Percentiles rank a stretch among this genome's conserved stretches.
Conservation (phyloP, 2,888 invertebrate genomes). For the Platycheirus albimanus region DNA sequence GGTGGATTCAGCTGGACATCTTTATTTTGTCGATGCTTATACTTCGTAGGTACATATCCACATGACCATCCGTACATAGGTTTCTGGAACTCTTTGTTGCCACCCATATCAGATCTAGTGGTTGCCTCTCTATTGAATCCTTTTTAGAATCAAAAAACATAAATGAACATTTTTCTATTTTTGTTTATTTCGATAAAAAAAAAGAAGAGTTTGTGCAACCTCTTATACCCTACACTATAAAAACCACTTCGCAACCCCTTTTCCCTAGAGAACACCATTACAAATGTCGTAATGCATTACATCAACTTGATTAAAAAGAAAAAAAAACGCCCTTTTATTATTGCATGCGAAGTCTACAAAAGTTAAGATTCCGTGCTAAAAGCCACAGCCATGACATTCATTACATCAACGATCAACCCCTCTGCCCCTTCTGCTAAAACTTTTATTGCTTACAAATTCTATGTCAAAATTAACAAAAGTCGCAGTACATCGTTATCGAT, state of each 20-base stretch:
- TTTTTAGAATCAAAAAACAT: too few relatives aligned
- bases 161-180: too few relatives aligned
- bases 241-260: not conserved
- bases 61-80: too few relatives aligned
- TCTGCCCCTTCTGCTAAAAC: constrained; percentile 36
- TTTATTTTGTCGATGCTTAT: too few relatives aligned
- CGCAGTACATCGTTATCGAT: constrained; percentile 44
- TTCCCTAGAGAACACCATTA: not conserved
- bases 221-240: not conserved
- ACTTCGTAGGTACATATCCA: too few relatives aligned
- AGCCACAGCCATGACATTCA: constrained; percentile 35
- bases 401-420: constrained; percentile 44
- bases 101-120: too few relatives aligned
- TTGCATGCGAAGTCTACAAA: constrained; percentile 24
- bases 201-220: too few relatives aligned
- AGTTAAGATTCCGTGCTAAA: constrained; percentile 14
- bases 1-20: too few relatives aligned
- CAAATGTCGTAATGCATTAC: constrained; percentile 37
- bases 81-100: too few relatives aligned
- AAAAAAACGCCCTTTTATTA: constrained; percentile 53
- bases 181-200: too few relatives aligned
- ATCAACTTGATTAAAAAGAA: constrained; percentile 51
- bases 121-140: too few relatives aligned
- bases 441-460: constrained; percentile 66
- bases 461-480: constrained; percentile 55